Evolutionary conservation across 2,888 invertebrate species (phyloP), one percentile per base, ranked within the genome.

Genomic region (Leucania comma): DNA sequence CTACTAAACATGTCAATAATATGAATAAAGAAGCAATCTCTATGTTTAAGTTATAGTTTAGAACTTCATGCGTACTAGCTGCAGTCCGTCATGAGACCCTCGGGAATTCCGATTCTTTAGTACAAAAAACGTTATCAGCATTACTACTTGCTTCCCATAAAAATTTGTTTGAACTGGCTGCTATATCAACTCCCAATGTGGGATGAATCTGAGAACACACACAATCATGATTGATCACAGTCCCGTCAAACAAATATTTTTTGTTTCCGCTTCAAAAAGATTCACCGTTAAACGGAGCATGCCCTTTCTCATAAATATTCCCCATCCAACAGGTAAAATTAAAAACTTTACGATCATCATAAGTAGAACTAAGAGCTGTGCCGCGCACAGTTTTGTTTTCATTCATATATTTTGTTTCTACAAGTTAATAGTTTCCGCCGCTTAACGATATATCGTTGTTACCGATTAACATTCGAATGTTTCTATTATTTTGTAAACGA

Each of bases 391-490:
- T 85, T 81, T 82, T 82, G 72, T 81, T 80, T 81, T 72, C 72
- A 82, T 80, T 83, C 78, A 86, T 87, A 68, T 74, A 78, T 81
- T 84, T 82, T 84, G 78, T 85, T 85, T 82, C 74, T 79, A 78
- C 67, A 77, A 74, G 75, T 75, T 77, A 84, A 79, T 83, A 80
- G 82, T 85, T 83, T 86, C 89, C 86, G 85, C 68, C 80, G 63
- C 68, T 80, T 78, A 85, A 86, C 75, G 80, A 73, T 64, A 66
- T 72, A 76, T 57, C 75, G 50, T 84, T 78, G 73, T 75, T 78
- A 60, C 35, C 65, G 56, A 87, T 89, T 87, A 83, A 83, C 80
- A 86, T 86, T 82, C 75, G 35, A 87, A 88, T 84, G 75, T 80
- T 84, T 87, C 83, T 79, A 86, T 86, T 82, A 84, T 80, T 79